phyloP scores from a whole-genome alignment of 2,113 vertebrate species.

The Trochalopteron elliotii region DNA sequence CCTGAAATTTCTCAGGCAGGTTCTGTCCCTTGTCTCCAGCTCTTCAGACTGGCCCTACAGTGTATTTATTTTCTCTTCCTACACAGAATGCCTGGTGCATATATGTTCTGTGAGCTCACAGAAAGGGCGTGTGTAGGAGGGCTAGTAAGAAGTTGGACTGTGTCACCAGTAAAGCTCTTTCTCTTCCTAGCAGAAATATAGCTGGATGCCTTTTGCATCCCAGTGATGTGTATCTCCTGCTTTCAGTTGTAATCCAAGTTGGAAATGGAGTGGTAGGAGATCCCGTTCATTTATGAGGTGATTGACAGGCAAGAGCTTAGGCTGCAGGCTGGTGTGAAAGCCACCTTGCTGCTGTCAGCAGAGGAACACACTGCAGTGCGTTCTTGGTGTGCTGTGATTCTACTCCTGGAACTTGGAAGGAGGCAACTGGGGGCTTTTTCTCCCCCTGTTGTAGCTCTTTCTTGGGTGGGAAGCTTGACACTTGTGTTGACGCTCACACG shows the following conservation, averaged over 20 bases:
- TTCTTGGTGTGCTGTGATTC: background rate
- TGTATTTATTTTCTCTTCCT: conserved; percentile 64
- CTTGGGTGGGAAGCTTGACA: background rate
- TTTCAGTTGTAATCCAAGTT: conserved; percentile 32
- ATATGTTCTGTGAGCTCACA: conserved; percentile 21
- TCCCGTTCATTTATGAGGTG: conserved; percentile 31
- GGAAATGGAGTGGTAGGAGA: conserved; percentile 25
- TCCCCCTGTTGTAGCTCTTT: background rate
- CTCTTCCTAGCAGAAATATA: conserved; percentile 10
- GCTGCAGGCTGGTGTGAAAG: background rate
- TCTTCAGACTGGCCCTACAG: background rate
- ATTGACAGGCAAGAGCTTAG: conserved; percentile 44
- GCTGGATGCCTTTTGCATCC: conserved; percentile 16
- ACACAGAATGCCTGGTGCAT: conserved; percentile 41
- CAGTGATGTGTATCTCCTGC: conserved; percentile 7
- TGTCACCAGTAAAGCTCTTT: conserved; percentile 29
- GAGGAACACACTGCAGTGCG: background rate
- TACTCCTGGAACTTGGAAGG: background rate
- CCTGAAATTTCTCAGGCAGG: background rate
- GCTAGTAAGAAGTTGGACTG: background rate
- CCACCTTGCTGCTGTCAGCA: background rate
- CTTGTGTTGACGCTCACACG: background rate
- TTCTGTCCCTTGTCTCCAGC: background rate
- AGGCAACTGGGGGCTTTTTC: background rate
- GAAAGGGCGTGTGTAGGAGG: background rate